phyloP scores from a whole-genome alignment of 2,113 vertebrate genomes.

The Odontophorus gujanensis region DNA sequence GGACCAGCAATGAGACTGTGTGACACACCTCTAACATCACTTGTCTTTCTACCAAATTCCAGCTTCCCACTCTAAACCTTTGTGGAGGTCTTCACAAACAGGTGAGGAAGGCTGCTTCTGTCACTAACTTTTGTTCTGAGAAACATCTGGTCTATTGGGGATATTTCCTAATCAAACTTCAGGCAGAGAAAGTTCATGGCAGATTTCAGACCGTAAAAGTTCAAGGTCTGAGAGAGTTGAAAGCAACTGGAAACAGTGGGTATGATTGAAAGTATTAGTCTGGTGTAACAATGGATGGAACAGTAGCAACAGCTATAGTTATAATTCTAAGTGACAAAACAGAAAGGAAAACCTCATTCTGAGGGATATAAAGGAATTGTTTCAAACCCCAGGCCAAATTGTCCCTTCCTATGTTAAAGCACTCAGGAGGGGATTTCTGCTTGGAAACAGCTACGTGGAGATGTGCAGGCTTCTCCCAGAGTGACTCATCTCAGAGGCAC shows the following conservation, averaged over 20 bases:
- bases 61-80: neutral
- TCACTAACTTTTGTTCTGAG: neutral
- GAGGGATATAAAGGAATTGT: neutral
- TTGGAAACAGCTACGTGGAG: neutral
- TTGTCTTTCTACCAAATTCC: neutral
- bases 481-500: neutral
- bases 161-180: neutral
- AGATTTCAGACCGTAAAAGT: neutral
- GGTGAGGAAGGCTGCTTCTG: neutral
- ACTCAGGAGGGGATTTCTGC: neutral
- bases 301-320: neutral
- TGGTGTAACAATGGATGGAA: constrained; percentile 8
- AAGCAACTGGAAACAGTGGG: neutral
- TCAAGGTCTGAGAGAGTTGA: neutral
- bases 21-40: neutral
- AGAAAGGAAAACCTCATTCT: neutral
- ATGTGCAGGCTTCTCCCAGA: neutral
- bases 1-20: fast-evolving
- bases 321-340: neutral
- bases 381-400: neutral
- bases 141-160: neutral
- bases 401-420: neutral
- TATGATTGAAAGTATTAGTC: neutral
- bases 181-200: neutral
- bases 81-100: neutral